Evolutionary conservation across 2,113 vertebrate genomes (phyloP).

Genomic region (Myrmecobius fasciatus): DNA sequence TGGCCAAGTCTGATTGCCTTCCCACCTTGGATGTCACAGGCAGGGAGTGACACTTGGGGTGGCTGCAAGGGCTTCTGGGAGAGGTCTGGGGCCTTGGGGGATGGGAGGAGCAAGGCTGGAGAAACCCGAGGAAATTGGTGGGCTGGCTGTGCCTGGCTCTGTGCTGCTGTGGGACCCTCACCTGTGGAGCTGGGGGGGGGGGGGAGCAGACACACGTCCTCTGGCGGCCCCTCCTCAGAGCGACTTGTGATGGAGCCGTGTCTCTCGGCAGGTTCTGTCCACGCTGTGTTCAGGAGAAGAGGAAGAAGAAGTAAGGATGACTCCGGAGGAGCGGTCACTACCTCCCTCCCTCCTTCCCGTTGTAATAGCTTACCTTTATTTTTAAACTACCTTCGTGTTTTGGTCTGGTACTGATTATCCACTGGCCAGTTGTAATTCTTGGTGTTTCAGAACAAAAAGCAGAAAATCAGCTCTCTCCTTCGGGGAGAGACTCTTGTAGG

Average conservation of each 20-base stretch:
- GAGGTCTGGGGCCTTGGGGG: fast-evolving
- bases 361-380: slow-evolving; percentile 78
- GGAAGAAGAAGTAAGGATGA: slow-evolving; percentile 92
- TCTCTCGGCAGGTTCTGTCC: slow-evolving; percentile 93
- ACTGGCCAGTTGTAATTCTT: slow-evolving; percentile 79
- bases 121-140: too few relatives aligned
- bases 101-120: not conserved
- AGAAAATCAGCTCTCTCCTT: slow-evolving; percentile 5
- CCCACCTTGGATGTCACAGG: not conserved
- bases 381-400: slow-evolving; percentile 72
- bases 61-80: not conserved
- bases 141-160: not conserved
- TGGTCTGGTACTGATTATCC: slow-evolving; percentile 71
- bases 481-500: slow-evolving; percentile 3
- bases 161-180: fast-evolving
- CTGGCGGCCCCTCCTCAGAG: fast-evolving
- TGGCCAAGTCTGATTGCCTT: too few relatives aligned
- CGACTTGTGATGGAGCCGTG: not conserved
- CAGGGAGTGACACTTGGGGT: not conserved
- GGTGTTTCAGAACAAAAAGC: slow-evolving; percentile 53
- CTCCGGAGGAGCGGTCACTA: slow-evolving; percentile 66
- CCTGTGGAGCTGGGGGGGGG: too few relatives aligned
- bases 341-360: slow-evolving; percentile 66
- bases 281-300: slow-evolving; percentile 94
- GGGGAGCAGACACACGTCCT: fast-evolving